Percentiles rank a stretch among this genome's conserved stretches.
Conservation (phyloP, 2,797 vertebrate species). For the Spondyliosoma cantharus region DNA sequence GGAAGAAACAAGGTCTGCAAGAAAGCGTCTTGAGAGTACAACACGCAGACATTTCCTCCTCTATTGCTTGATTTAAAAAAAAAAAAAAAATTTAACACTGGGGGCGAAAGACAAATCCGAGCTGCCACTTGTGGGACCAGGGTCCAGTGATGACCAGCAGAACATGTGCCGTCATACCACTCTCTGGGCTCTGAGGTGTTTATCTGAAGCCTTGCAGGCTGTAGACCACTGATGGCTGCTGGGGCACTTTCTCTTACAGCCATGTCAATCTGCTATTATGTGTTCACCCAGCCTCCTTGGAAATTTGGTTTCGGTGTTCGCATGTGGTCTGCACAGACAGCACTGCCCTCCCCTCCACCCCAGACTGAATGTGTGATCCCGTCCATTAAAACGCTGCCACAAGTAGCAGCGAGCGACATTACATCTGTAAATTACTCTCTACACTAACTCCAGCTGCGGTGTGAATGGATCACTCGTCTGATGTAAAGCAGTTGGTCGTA, state of each 20-base stretch:
- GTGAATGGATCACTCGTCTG: conserved; percentile 63
- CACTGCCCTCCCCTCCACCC: background rate
- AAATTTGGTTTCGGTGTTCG: conserved; percentile 25
- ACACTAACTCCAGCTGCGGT: conserved; percentile 65
- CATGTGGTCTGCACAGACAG: conserved; percentile 43
- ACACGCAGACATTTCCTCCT: conserved; percentile 11
- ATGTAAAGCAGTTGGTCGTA: conserved; percentile 44
- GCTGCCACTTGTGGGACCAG: conserved; percentile 51
- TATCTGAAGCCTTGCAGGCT: conserved; percentile 34
- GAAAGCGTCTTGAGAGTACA: conserved; percentile 45
- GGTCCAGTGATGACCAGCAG: conserved; percentile 10
- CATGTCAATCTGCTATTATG: conserved; percentile 15
- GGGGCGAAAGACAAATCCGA: background rate
- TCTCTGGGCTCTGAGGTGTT: conserved; percentile 27
- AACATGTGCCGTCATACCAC: conserved; percentile 37
- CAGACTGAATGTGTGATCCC: conserved; percentile 29
- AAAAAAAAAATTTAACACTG: too few species aligned
- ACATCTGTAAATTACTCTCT: conserved; percentile 63
- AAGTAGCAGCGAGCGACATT: conserved; percentile 38
- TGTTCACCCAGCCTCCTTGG: conserved; percentile 20
- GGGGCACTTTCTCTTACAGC: conserved; percentile 3
- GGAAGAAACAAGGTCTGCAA: conserved; percentile 59
- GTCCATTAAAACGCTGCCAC: conserved; percentile 48
- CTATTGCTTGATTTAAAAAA: background rate
- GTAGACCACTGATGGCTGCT: background rate